phyloP scores from a whole-genome alignment of 2,888 invertebrate genomes.

The Stratiomys singularior region DNA sequence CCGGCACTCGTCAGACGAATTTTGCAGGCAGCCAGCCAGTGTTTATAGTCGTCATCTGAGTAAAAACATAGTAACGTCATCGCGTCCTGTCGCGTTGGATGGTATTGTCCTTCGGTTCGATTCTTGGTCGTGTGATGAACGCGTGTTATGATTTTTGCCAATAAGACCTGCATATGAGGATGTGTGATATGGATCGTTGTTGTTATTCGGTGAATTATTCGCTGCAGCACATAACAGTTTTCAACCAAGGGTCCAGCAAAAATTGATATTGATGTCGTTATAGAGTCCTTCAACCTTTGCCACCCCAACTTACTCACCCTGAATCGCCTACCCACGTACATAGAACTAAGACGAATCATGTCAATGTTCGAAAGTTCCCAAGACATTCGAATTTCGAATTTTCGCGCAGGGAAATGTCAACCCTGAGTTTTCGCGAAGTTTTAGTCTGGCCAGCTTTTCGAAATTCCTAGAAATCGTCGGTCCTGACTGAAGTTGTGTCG shows the following conservation, averaged over 20 bases:
- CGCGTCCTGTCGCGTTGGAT: constrained; percentile 1
- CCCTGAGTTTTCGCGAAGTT: constrained; percentile 22
- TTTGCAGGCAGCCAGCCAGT: constrained; percentile 7
- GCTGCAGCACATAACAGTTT: neutral
- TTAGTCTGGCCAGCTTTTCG: constrained; percentile 30
- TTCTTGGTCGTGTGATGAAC: constrained; percentile 15
- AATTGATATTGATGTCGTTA: neutral
- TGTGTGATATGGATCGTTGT: neutral
- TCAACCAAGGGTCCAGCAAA: neutral
- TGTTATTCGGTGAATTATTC: too few relatives aligned
- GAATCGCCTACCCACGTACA: neutral
- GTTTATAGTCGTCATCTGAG: constrained; percentile 20
- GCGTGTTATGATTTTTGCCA: constrained; percentile 8
- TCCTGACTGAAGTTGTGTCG: neutral
- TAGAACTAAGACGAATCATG: neutral
- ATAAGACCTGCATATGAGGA: neutral
- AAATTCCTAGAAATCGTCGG: neutral
- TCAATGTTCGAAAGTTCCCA: constrained; percentile 8
- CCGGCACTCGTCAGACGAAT: constrained; percentile 30
- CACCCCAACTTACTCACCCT: neutral
- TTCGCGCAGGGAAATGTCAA: constrained; percentile 7
- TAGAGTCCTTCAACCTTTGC: constrained; percentile 35
- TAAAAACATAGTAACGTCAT: constrained; percentile 19
- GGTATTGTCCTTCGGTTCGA: neutral
- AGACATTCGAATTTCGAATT: constrained; percentile 22